Percentiles rank a stretch among this genome's conserved stretches.
Conservation (phyloP, 2,113 vertebrate species). For the Albula glossodonta region DNA sequence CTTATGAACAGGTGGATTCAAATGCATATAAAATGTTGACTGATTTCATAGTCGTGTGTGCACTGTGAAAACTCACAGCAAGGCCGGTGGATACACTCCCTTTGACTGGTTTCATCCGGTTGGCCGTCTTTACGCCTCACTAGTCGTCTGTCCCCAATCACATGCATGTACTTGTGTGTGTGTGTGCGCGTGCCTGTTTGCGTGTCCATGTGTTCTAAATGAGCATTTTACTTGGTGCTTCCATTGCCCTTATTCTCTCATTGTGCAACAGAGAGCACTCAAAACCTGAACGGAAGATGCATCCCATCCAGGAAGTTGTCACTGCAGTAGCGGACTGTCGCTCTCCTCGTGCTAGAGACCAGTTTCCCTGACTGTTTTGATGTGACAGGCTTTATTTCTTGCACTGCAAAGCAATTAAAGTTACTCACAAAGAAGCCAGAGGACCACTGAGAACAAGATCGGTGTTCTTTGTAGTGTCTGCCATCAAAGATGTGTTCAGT, state of each 20-base stretch:
- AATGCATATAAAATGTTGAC: neutral
- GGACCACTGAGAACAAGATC: neutral
- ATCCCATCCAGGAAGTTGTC: no score
- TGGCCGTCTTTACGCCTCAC: neutral
- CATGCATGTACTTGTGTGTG: neutral
- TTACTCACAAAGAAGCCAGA: neutral
- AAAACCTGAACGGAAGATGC: neutral
- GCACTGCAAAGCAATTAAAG: neutral
- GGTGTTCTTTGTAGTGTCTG: neutral
- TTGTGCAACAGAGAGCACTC: neutral
- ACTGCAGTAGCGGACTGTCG: neutral
- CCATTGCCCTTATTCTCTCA: neutral
- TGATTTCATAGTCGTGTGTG: neutral
- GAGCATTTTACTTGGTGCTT: neutral
- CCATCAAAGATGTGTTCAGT: constrained; percentile 8
- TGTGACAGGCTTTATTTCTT: neutral
- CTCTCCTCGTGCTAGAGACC: neutral
- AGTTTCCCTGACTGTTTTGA: neutral
- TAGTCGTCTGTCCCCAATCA: neutral
- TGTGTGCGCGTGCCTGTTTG: neutral
- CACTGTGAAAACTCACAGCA: neutral
- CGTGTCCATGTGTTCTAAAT: neutral
- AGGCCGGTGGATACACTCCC: neutral
- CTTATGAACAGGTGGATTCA: neutral
- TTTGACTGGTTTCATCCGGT: neutral